Evolutionary conservation across 2,888 invertebrate genomes (phyloP).

Genomic region (Theodoxus fluviatilis): DNA sequence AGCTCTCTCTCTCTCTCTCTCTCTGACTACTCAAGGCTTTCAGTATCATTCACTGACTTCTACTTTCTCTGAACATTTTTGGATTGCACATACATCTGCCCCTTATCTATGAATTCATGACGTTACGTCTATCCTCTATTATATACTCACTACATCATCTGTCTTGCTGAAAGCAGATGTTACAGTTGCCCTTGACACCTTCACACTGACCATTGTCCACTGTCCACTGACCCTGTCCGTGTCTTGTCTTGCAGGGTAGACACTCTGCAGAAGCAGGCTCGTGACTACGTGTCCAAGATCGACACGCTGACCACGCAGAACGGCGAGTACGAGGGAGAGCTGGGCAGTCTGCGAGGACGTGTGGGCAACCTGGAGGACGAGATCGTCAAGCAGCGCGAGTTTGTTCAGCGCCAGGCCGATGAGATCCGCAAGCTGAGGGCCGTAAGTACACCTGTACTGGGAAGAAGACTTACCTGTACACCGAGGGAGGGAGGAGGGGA

Average conservation of each 20-base stretch:
- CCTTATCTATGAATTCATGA: no score
- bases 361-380: conserved; percentile 42
- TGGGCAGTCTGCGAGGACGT: conserved; percentile 38
- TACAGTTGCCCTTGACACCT: no score
- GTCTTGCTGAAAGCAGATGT: no score
- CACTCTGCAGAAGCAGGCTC: conserved; percentile 33
- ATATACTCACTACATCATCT: not conserved
- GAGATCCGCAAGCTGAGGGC: conserved; percentile 40
- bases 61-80: no score
- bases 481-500: no score
- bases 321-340: conserved; percentile 47
- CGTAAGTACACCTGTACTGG: conserved; percentile 38
- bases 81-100: no score
- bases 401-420: conserved; percentile 34
- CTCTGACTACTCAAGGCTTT: no score
- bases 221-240: no score
- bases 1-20: not conserved
- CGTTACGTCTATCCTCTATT: not conserved
- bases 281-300: conserved; percentile 38
- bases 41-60: no score
- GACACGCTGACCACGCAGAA: conserved; percentile 41
- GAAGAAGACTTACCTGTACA: no score
- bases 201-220: no score
- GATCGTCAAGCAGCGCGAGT: conserved; percentile 34
- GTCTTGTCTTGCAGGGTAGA: conserved; percentile 29